Base-by-base conservation (phyloP, 2,113 vertebrate genomes). In the Labeo rohita region DNA sequence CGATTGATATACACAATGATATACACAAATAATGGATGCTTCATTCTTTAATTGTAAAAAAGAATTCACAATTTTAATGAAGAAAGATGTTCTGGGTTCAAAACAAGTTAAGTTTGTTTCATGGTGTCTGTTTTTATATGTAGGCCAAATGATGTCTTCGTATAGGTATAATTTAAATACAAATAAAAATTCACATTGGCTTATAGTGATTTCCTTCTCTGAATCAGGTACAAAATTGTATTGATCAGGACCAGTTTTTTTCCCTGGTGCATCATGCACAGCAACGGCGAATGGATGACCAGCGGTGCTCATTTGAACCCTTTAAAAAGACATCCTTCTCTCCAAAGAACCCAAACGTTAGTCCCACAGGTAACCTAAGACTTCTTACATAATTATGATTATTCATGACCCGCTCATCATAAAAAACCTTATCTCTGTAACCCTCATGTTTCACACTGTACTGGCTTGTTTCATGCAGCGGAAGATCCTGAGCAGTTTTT, bases 281-380 rank as follows among this genome's bases (percentile, higher is more conserved):
- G 82, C 91, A 94, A 0, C 94, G 91, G 15, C 91, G 94, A 73
- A 95, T 96, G 93, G 97, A 97, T 47, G 96, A 96, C 36, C 96
- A 97, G 89, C 92, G 95, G 65, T 97, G 96, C 88, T 90, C 89
- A 0, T 89, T 95, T 87, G 89, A 90, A 9, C 90, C 90, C 11
- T 91, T 88, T 74, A 91, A 85, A 83, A 80, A 50, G 87, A 84
- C 89, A 3, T 49, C 76, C 77, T 74, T 85, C 16, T 81, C 89
- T 54, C 88, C 89, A 16, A 91, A 87, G 7, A 86, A 11, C 83
- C 70, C 88, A 81, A 87, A 45, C 47, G 77, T 83, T 3, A 49
- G 9, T 5, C 63, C 90, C 74, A 90, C 85, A 90, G 92, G 93
- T 94, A 21, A 80, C 34, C 28, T 8, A 39, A 78, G 7, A 36